Percentiles rank a stretch among this genome's conserved stretches.
These are phyloP conservation scores for Campoletis sonorensis DNA, from an alignment of 1,140 invertebrate species.

Conservation along the genomic window DNA sequence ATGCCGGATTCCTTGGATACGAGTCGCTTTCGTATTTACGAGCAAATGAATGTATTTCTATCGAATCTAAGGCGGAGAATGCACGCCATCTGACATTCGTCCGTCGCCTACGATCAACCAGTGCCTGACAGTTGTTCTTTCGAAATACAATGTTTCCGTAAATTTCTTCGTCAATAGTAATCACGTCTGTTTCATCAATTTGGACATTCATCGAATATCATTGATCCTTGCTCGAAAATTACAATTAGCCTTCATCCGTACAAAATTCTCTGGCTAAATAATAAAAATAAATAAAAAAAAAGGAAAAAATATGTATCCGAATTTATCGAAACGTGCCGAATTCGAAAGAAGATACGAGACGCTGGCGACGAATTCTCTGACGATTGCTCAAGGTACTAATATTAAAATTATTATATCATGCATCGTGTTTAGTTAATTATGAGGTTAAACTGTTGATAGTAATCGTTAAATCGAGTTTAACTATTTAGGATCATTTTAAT, in stretches of 20 bases:
- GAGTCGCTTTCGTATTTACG: conserved; percentile 7
- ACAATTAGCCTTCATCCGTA: background rate
- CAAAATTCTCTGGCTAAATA: background rate
- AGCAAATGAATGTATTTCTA: conserved; percentile 26
- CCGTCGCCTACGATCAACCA: background rate
- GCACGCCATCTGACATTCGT: conserved; percentile 16
- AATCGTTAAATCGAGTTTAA: background rate
- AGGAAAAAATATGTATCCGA: conserved; percentile 51
- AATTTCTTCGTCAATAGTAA: background rate
- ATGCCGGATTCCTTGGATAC: conserved; percentile 20
- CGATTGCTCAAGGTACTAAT: background rate
- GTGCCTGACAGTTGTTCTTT: conserved; percentile 9
- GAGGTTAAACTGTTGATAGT: background rate
- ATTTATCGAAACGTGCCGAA: conserved; percentile 55
- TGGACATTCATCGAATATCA: background rate
- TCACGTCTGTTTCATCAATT: background rate
- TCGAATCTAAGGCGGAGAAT: background rate
- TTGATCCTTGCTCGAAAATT: background rate
- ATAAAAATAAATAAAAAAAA: conserved; percentile 18
- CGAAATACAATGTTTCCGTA: background rate
- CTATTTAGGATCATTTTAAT: background rate
- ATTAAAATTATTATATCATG: background rate
- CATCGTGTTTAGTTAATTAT: background rate
- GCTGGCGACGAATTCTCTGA: background rate
- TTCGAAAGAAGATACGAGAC: conserved; percentile 45